Conservation (phyloP, 2,113 vertebrate genomes). For the Cyanistes caeruleus region DNA sequence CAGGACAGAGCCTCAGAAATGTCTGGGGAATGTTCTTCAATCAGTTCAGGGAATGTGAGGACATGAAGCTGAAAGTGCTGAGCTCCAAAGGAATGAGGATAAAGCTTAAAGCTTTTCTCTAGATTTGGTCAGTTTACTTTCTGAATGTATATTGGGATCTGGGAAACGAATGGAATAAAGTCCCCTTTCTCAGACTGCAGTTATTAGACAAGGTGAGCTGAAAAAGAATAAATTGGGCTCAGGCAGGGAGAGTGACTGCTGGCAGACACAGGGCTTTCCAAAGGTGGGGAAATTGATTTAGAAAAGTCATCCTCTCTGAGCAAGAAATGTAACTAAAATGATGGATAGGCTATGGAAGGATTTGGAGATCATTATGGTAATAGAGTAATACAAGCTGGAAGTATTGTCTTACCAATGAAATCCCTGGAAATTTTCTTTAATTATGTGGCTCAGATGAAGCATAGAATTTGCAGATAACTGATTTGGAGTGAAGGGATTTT, state of each 20-base stretch:
- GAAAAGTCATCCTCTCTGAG: neutral
- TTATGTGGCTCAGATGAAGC: neutral
- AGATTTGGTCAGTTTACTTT: slow-evolving; percentile 54
- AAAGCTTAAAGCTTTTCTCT: slow-evolving; percentile 59
- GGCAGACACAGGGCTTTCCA: neutral
- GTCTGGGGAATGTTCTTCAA: slow-evolving; percentile 53
- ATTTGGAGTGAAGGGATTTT: neutral
- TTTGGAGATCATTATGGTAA: slow-evolving; percentile 1
- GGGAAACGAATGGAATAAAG: slow-evolving; percentile 15
- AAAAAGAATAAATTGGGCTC: neutral
- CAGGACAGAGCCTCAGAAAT: slow-evolving; percentile 6
- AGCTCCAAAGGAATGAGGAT: slow-evolving; percentile 46
- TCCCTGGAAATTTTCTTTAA: neutral
- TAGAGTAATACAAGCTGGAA: neutral
- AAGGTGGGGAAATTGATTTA: neutral
- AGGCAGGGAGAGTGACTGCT: slow-evolving; percentile 19
- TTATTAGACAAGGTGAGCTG: slow-evolving; percentile 5
- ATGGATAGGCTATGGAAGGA: neutral
- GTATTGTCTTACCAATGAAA: slow-evolving; percentile 12
- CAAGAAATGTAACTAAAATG: neutral
- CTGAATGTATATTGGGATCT: neutral
- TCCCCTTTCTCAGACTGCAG: neutral
- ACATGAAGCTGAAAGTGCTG: slow-evolving; percentile 61
- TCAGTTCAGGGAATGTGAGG: slow-evolving; percentile 51
- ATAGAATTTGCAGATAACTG: neutral